phyloP scores from a whole-genome alignment of 92 coral and sea anemone genomes.

The Muricea muricata region DNA sequence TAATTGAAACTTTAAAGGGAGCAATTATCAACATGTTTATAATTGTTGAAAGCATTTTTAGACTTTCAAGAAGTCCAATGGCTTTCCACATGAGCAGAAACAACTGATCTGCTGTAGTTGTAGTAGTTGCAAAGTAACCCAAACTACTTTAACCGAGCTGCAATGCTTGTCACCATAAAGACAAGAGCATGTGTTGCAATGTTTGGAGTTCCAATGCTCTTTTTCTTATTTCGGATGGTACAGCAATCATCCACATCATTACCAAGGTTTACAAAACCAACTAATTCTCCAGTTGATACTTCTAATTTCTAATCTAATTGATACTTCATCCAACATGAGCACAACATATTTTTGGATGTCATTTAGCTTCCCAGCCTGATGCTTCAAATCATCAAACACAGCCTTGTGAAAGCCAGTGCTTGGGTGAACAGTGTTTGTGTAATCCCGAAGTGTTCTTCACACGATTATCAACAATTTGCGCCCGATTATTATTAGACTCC shows the following conservation, averaged over 20 bases:
- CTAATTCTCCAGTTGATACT: not conserved
- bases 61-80: slow-evolving; percentile 12
- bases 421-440: not conserved
- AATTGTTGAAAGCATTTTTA: not conserved
- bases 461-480: no score
- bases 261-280: slow-evolving; percentile 20
- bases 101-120: slow-evolving; percentile 34
- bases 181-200: slow-evolving; percentile 10
- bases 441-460: slow-evolving; percentile 9
- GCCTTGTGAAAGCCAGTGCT: slow-evolving; percentile 10
- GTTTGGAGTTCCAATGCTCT: not conserved
- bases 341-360: not conserved
- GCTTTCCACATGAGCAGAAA: slow-evolving; percentile 30
- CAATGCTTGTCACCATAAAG: slow-evolving; percentile 13
- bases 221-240: not conserved
- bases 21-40: not conserved
- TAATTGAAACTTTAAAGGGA: slow-evolving; percentile 11
- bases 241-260: slow-evolving; percentile 6
- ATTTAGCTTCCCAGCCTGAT: slow-evolving; percentile 14
- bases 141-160: slow-evolving; percentile 18
- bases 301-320: not conserved
- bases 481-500: no score
- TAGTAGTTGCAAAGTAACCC: slow-evolving; percentile 28
- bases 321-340: slow-evolving; percentile 11
- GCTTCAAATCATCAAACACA: slow-evolving; percentile 4